Conservation (phyloP, 2,888 invertebrate genomes). For the Lithophane socia region DNA sequence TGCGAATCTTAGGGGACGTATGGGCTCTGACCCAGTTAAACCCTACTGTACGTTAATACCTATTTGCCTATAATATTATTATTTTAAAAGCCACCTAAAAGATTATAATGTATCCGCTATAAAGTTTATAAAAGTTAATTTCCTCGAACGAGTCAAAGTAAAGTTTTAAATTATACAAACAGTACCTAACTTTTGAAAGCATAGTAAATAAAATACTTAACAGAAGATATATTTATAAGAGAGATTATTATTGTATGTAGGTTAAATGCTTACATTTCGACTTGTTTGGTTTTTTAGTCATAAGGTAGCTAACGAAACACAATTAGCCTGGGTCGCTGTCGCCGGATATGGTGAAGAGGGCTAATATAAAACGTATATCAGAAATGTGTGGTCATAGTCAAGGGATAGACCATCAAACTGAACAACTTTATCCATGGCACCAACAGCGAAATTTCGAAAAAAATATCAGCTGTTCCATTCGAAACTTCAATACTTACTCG, state of each 20-base stretch:
- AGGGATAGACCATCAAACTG: no score
- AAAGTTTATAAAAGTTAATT: background rate
- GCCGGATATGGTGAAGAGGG: no score
- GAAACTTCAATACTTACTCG: no score
- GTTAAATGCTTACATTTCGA: background rate
- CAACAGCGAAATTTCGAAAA: no score
- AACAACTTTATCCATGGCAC: no score
- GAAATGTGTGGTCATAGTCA: no score
- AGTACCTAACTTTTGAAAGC: background rate
- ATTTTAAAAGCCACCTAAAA: background rate
- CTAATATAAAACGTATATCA: no score
- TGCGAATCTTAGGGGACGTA: no score
- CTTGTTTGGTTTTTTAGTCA: background rate
- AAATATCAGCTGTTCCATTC: no score
- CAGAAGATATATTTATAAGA: background rate
- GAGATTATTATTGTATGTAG: background rate
- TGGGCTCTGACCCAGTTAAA: no score
- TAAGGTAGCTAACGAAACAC: background rate
- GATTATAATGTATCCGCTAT: background rate
- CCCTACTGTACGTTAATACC: background rate
- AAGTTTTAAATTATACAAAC: background rate
- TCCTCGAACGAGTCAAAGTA: background rate
- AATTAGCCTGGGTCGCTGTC: no score
- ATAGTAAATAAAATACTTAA: background rate
- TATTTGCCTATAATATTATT: no score